A percentile compares a stretch with the other conserved stretches of the same genome.
Evolutionary conservation across 2,113 vertebrate species (phyloP).

Genomic region (Edolisoma coerulescens): DNA sequence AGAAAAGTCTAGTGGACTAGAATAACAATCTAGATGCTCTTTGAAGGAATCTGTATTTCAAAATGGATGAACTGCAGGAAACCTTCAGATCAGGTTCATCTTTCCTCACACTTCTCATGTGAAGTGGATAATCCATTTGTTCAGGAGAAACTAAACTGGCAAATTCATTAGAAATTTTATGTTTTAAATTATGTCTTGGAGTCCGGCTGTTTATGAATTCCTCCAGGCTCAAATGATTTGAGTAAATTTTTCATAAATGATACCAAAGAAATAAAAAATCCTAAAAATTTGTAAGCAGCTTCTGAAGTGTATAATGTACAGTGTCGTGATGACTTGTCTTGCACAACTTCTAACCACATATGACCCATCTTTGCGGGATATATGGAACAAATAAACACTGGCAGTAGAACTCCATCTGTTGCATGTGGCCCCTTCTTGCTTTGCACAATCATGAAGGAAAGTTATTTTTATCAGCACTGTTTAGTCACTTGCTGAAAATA

Average conservation of each 20-base stretch:
- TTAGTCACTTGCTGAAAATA: constrained; percentile 40
- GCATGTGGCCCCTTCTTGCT: neutral
- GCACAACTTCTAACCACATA: constrained; percentile 15
- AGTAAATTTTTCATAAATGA: neutral
- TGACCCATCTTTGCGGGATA: neutral
- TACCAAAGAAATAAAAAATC: neutral
- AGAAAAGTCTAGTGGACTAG: neutral
- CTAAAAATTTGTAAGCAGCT: neutral
- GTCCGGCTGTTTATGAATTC: neutral
- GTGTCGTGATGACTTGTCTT: neutral
- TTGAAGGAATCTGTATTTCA: neutral
- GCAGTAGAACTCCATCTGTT: constrained; percentile 9
- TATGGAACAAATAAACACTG: constrained; percentile 6
- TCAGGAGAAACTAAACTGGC: neutral
- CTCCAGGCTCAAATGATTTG: neutral
- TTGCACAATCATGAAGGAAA: constrained; percentile 22
- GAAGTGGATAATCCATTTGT: neutral
- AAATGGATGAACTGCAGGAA: neutral
- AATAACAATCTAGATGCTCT: neutral
- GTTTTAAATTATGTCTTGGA: neutral
- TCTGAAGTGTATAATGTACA: neutral
- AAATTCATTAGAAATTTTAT: neutral
- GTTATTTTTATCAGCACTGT: constrained; percentile 48
- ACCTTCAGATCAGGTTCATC: neutral
- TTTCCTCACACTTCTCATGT: neutral